Evolutionary conservation across 2,888 invertebrate genomes (phyloP), one percentile per base, ranked within the genome.

Genomic region (Sialis lutaria): DNA sequence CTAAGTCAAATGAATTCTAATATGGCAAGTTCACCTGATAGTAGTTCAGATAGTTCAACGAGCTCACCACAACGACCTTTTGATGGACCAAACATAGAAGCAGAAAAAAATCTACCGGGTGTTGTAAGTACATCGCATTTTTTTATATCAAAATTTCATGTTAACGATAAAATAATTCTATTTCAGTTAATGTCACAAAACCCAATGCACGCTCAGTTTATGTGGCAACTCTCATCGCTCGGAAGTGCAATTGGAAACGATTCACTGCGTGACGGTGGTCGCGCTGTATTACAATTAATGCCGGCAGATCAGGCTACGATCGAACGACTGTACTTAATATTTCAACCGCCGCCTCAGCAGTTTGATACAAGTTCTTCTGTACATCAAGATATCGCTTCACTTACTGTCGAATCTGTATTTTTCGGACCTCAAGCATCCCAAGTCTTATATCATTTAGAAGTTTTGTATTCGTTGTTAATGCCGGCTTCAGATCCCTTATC

Each of bases 41-140:
- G 91, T 48, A 91, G 90, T 58, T 91, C 91, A 48, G 95, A 95
- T 63, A 92, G 92, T 54, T 92, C 92, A 48, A 87, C 90, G 3
- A 88, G 90, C 3, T 92, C 92, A 1, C 92, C 92, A 2, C 90
- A 89, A 53, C 77, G 87, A 60, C 81, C 84, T 0, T 86, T 84
- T 55, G 85, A 86, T 61, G 79, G 82, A 51, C 79, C 82, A 42
- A 82, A 82, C 57, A 65, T 78, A 12, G 89, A 91, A 58, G 86
- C 87, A 0, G 96, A 96, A 67, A 83, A 81, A 59, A 81, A 82
- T 53, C 67, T 96, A 54, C 95, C 95, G 8, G 93, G 95, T 49
- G 91, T 93, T 56, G 87, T 90, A 62, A 71, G 78, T 71, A 55
- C 47, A 42, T 40, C 47, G 34, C 12, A n/a, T 42, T 12, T 42